Conservation (phyloP, 2,113 vertebrate genomes). For the Strix aluco region DNA sequence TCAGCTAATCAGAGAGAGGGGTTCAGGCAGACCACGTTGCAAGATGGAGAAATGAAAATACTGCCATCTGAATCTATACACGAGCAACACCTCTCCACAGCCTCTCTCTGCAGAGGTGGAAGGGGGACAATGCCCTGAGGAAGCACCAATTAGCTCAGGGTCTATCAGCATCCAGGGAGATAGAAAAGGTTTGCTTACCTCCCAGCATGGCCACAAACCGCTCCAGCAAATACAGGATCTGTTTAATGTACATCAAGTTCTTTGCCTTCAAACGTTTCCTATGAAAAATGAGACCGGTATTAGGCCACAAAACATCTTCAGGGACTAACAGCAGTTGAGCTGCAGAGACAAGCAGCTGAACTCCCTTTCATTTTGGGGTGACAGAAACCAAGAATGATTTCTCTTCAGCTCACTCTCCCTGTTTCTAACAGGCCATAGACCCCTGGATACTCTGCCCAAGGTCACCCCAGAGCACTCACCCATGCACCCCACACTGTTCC, state of each 20-base stretch:
- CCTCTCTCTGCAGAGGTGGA: not conserved
- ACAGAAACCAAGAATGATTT: not conserved
- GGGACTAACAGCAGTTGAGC: not conserved
- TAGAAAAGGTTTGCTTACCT: slow-evolving; percentile 73
- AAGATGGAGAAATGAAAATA: not conserved
- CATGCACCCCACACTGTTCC: not conserved
- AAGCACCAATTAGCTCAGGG: not conserved
- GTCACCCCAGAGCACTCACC: not conserved
- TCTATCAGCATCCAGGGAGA: too few relatives aligned
- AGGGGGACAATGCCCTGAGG: not conserved
- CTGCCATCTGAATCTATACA: not conserved
- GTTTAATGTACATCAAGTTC: slow-evolving; percentile 98
- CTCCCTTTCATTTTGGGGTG: not conserved
- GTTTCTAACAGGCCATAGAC: not conserved
- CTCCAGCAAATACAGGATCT: slow-evolving; percentile 91
- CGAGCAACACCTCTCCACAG: not conserved
- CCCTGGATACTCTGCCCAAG: not conserved
- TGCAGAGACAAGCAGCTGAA: not conserved
- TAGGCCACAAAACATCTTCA: not conserved
- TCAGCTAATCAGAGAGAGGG: not conserved
- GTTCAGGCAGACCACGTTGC: not conserved
- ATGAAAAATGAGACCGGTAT: not conserved
- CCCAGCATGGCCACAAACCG: slow-evolving; percentile 84
- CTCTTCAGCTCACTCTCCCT: not conserved
- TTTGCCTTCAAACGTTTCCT: slow-evolving; percentile 94